Evolutionary conservation across 2,888 invertebrate species (phyloP), one percentile per base, ranked within the genome.

Genomic region (Ypsolopha scabrella): DNA sequence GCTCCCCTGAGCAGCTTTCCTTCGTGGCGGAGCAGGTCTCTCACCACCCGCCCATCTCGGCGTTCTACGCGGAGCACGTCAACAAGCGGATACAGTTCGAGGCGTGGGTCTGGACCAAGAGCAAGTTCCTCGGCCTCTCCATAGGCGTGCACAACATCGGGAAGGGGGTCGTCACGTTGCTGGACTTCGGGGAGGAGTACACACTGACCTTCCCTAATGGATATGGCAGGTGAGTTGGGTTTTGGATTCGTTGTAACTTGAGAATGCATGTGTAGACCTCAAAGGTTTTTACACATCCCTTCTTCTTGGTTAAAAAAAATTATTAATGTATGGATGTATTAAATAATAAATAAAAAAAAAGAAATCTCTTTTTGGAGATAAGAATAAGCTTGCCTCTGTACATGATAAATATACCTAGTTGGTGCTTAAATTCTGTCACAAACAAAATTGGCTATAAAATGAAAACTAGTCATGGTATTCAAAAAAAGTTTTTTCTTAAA

Each of bases 21-120:
- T 99, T 99, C 80, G 91, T 99, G 48, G 96, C 99, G 4, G 99
- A 99, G 74, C 99, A 99, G 87, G 98, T 99, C 9, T 99, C 98
- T 7, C 99, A 99, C 87, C 99, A 99, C 87, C 99, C 99, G 45
- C 99, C 99, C 58, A 96, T 99, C 67, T 99, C 99, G 52, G 99
- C 98, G 34, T 99, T 99, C 87, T 99, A 99, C 88, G 99, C 98
- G 14, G 99, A 99, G 76, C 96, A 98, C 82, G 92, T 91, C 60
- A 92, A 93, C 69, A 97, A 96, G 70, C 90, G 93, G 63, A 96
- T 99, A 53, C 92, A 93, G 67, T 94, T 99, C 76, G 93, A 96
- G 67, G 99, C 98, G 7, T 96, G 97, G 81, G 96, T 99, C 50
- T 99, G 98, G 95, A 99, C 99, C 6, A 99, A 99, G 83, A 99